These are phyloP conservation scores for Cydia pomonella DNA, from an alignment of 1,140 invertebrate species.

Conservation along the genomic window DNA sequence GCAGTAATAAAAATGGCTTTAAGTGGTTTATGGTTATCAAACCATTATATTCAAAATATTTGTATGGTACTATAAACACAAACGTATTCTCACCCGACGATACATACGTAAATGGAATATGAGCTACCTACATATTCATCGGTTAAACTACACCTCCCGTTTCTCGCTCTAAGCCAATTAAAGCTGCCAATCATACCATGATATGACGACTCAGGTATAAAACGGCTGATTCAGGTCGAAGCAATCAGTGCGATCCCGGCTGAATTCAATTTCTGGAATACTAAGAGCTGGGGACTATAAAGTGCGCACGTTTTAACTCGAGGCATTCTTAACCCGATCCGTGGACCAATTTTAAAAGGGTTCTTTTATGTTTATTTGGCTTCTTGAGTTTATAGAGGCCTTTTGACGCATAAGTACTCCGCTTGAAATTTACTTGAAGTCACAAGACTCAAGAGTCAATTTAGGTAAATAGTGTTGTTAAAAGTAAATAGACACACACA, in stretches of 20 bases:
- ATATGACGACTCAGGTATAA: slow-evolving; percentile 43
- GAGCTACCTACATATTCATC: background rate
- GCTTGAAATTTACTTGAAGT: background rate
- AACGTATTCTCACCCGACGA: too few species aligned
- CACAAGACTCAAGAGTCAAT: background rate
- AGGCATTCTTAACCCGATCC: slow-evolving; percentile 17
- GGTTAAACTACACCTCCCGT: background rate
- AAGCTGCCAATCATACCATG: slow-evolving; percentile 31
- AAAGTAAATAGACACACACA: background rate
- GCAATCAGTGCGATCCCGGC: slow-evolving; percentile 52
- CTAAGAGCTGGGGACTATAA: slow-evolving; percentile 40
- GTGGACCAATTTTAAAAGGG: slow-evolving; percentile 19
- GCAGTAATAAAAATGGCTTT: too few species aligned
- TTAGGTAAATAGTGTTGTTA: background rate
- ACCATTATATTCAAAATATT: too few species aligned
- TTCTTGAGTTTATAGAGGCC: slow-evolving; percentile 15
- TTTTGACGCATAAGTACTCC: slow-evolving; percentile 4
- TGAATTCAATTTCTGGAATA: slow-evolving; percentile 52
- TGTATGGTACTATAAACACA: too few species aligned
- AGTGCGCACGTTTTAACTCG: slow-evolving; percentile 35
- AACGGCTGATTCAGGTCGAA: slow-evolving; percentile 48
- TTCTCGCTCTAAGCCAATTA: slow-evolving; percentile 27
- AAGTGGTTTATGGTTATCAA: too few species aligned
- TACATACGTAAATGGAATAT: background rate
- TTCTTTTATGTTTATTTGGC: slow-evolving; percentile 26